phyloP scores from a whole-genome alignment of 2,797 vertebrate species.

The Leptoclinus maculatus region DNA sequence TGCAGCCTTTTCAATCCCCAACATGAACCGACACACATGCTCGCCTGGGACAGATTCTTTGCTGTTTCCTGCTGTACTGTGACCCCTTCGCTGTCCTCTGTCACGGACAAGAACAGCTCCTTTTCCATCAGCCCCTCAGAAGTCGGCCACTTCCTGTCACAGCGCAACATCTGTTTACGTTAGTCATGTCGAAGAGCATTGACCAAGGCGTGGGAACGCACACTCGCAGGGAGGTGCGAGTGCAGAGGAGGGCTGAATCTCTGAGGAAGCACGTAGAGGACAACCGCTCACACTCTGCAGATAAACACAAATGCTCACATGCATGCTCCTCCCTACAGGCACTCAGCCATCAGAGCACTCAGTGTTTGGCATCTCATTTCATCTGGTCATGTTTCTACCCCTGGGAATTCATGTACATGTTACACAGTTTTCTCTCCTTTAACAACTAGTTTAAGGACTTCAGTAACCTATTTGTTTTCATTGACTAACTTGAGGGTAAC shows the following conservation, averaged over 20 bases:
- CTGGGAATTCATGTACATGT: conserved; percentile 37
- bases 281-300: conserved; percentile 49
- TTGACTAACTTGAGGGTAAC: conserved; percentile 28
- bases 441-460: conserved; percentile 17
- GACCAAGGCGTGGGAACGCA: conserved; percentile 79
- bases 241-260: conserved; percentile 45
- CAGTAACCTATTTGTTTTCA: conserved; percentile 31
- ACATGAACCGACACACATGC: conserved; percentile 1
- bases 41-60: conserved; percentile 32
- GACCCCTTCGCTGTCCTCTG: conserved; percentile 55
- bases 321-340: conserved; percentile 52
- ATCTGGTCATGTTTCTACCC: conserved; percentile 49
- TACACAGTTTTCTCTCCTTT: conserved; percentile 24
- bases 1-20: conserved; percentile 11
- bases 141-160: conserved; percentile 78
- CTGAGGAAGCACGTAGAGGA: conserved; percentile 58
- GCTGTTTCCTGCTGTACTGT: conserved; percentile 54
- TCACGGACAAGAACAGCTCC: conserved; percentile 63
- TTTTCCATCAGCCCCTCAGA: conserved; percentile 66
- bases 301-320: conserved; percentile 50
- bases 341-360: conserved; percentile 52
- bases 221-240: conserved; percentile 55
- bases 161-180: conserved; percentile 77
- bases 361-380: conserved; percentile 61
- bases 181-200: conserved; percentile 76